Base-by-base conservation (phyloP, 2,888 invertebrate genomes). In the Gibbula magus region DNA sequence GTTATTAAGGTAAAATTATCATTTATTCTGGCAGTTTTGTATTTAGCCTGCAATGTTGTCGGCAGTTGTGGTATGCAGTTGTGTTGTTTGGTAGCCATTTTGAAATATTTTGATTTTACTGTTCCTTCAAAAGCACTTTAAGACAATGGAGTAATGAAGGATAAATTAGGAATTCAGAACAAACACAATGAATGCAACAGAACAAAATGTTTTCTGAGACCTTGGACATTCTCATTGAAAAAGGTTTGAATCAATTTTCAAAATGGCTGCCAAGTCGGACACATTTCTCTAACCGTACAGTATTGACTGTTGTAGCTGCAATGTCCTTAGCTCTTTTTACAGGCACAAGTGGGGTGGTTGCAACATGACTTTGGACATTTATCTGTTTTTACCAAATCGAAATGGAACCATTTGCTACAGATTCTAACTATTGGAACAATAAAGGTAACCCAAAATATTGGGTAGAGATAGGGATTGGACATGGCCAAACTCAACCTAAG, bases 361-460 rank as follows among this genome's bases (percentile, higher is more conserved):
- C 93, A 93, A 82, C 93, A 93, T 85, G 93, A 93, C 85, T 92
- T 91, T 86, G 93, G 93, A 10, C 93, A 93, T 85, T 84, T 92
- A 73, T 93, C 93, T 13, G 92, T 92, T 18, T 92, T 92, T 81
- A 88, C 87, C 75, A 89, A 83, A 29, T 81, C 88, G 32, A 85
- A 81, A 53, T 56, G 85, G 81, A 91, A 93, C 84, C 91, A 91
- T 84, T 25, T 86, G 13, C 80, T 91, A 25, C 93, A 93, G 82
- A 87, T 87, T 51, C 88, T 91, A 78, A 85, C 88, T 52, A 91
- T 93, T 88, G 90, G 90, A 52, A 86, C 90, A 61, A 87, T 90
- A 16, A 92, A 93, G 89, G 92, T 92, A 85, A 81, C 45, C 45
- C 45, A 45, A 45, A 45, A 45, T 7, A 1, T 45, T 45, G 45